Evolutionary conservation across 1,140 invertebrate species (phyloP), one percentile per base, ranked within the genome.

Genomic region (Orchestia grillus): DNA sequence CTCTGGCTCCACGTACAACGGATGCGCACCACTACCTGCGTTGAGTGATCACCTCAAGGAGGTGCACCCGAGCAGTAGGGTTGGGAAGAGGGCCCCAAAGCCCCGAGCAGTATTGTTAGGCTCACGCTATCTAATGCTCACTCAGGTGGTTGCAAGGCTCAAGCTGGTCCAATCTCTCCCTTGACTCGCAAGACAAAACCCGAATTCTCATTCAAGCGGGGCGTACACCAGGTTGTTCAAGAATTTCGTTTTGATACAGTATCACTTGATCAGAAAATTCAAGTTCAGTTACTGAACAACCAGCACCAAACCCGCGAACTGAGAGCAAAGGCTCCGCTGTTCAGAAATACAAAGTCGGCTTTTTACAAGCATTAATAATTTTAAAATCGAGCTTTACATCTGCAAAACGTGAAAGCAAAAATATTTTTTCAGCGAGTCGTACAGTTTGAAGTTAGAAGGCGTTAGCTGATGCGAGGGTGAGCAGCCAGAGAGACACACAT

Each of bases 41-140:
- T 53, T 77, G 62, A 36, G 11, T 28, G 28, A 77, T 23, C 15
- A 77, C 11, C 62, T 8, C 62, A 15, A 77, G 36, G 15, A 77
- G 62, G 62, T 36, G 62, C 1, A 77, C 62, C 36, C 15, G 62
- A 77, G 62, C 1, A 77, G 62, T 77, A 36, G 28, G 28, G 62
- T 36, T 8, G 62, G 62, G 28, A 23, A 77, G 11, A 36, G 28
- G 3, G 15, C 43, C 88, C 41, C 41, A n/a, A 8, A 87, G 87
- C 87, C 87, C 87, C 43, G 41, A 19, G 92, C 44, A 91, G 92
- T 94, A 94, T 94, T 94, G 92, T 94, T 94, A 94, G 92, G 92
- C 92, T 94, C 92, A 94, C 88, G 92, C 92, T 94, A 94, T 45
- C 88, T n/a, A 94, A 94, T 94, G 92, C 92, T 94, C 92, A 94